These are phyloP conservation scores for Podarcis siculus DNA, from an alignment of 2,797 vertebrate species.

Conservation along the genomic window DNA sequence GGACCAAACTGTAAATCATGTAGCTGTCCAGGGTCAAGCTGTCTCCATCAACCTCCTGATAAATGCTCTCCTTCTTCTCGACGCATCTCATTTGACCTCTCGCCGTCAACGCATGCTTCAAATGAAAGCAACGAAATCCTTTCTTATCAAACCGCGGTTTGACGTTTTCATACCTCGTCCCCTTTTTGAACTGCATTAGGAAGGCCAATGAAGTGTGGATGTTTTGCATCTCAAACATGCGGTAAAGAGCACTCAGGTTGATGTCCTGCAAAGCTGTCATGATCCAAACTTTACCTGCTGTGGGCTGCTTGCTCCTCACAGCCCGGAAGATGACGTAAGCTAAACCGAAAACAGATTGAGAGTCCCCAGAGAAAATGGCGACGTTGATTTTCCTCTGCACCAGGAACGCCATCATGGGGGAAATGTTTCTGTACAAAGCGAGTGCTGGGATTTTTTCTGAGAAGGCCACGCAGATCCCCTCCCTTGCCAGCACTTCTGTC, in stretches of 20 bases:
- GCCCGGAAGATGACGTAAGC: neutral
- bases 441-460: neutral
- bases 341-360: neutral
- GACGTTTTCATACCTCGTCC: neutral
- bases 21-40: neutral
- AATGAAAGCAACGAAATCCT: neutral
- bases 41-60: neutral
- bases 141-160: too few relatives aligned
- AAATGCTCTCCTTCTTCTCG: neutral
- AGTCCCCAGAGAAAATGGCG: neutral
- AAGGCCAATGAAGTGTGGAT: neutral
- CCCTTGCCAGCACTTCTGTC: neutral
- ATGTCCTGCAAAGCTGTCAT: neutral
- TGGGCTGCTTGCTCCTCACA: neutral
- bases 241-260: neutral
- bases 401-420: neutral
- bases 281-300: neutral
- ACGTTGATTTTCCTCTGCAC: neutral
- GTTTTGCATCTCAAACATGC: neutral
- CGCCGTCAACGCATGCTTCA: neutral
- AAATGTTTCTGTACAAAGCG: too few relatives aligned
- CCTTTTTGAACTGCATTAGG: neutral
- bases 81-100: neutral
- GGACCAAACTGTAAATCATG: neutral
- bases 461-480: neutral